These are phyloP conservation scores for Cyprinodon tularosa DNA, from an alignment of 2,113 vertebrate genomes.

Conservation along the genomic window DNA sequence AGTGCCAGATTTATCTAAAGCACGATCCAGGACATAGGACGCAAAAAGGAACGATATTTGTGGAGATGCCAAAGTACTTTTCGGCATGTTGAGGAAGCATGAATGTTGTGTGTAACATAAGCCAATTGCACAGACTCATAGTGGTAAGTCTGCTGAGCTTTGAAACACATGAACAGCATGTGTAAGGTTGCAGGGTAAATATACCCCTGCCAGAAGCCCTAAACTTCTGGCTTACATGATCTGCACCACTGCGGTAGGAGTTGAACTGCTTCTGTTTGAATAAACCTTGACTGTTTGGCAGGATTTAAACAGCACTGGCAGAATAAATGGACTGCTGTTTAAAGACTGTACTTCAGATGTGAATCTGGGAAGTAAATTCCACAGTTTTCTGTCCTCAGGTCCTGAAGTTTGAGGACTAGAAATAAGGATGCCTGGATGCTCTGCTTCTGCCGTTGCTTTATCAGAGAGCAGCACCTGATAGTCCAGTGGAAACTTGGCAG, in stretches of 20 bases:
- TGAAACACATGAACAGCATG: constrained; percentile 46
- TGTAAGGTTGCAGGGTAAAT: constrained; percentile 55
- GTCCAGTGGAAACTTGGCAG: constrained; percentile 34
- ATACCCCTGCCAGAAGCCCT: constrained; percentile 45
- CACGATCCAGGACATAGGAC: constrained; percentile 52
- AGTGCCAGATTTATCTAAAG: constrained; percentile 57
- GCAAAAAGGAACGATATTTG: constrained; percentile 22
- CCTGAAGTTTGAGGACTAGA: not conserved
- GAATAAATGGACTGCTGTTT: constrained; percentile 5
- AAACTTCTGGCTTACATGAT: constrained; percentile 69
- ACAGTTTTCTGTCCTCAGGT: constrained; percentile 6
- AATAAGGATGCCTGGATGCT: constrained; percentile 12
- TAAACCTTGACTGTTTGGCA: constrained; percentile 47
- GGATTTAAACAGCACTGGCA: constrained; percentile 25
- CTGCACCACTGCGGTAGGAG: constrained; percentile 55
- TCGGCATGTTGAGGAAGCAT: constrained; percentile 14
- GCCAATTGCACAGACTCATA: constrained; percentile 32
- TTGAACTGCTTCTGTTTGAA: constrained; percentile 54
- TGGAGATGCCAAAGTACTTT: constrained; percentile 7
- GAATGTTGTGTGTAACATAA: constrained; percentile 42
- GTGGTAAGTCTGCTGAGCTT: constrained; percentile 50
- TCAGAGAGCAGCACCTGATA: constrained; percentile 7
- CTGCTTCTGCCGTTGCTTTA: constrained; percentile 17
- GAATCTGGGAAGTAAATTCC: not conserved
- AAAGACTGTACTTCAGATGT: not conserved